A percentile compares a stretch with the other conserved stretches of the same genome.
Evolutionary conservation across 2,888 invertebrate species (phyloP).

Genomic region (Oscheius myriophilus): DNA sequence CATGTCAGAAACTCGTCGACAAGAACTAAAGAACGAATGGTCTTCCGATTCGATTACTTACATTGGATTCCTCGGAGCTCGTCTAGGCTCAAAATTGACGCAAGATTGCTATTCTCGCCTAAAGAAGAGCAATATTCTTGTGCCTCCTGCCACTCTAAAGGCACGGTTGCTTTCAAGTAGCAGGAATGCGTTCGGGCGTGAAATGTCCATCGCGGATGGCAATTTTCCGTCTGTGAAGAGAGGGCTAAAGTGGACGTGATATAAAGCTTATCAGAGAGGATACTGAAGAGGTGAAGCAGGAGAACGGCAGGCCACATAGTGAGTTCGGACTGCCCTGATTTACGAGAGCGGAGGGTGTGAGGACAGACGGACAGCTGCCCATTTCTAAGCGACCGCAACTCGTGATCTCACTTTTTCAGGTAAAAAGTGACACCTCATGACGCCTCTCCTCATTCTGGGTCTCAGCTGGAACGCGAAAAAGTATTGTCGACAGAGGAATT

Average conservation of each 20-base stretch:
- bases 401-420: conserved; percentile 18
- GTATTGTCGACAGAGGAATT: too few relatives aligned
- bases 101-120: background rate
- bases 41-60: conserved; percentile 9
- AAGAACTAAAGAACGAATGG: conserved; percentile 9
- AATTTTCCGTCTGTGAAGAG: conserved; percentile 4
- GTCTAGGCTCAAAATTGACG: conserved; percentile 19
- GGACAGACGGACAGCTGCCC: conserved; percentile 19
- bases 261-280: background rate
- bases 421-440: conserved; percentile 16
- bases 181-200: conserved; percentile 20
- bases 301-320: conserved; percentile 20
- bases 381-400: conserved; percentile 18
- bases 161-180: conserved; percentile 1
- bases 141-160: conserved; percentile 21
- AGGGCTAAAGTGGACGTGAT: background rate
- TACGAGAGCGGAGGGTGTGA: conserved; percentile 17
- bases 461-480: background rate
- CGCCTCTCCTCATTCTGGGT: conserved; percentile 8
- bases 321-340: conserved; percentile 12
- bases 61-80: conserved; percentile 15
- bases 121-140: background rate
- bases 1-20: conserved; percentile 24
- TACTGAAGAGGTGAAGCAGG: conserved; percentile 1
- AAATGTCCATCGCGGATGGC: conserved; percentile 13